Evolutionary conservation across 2,113 vertebrate genomes (phyloP).

Genomic region (Xyliphius kryptos): DNA sequence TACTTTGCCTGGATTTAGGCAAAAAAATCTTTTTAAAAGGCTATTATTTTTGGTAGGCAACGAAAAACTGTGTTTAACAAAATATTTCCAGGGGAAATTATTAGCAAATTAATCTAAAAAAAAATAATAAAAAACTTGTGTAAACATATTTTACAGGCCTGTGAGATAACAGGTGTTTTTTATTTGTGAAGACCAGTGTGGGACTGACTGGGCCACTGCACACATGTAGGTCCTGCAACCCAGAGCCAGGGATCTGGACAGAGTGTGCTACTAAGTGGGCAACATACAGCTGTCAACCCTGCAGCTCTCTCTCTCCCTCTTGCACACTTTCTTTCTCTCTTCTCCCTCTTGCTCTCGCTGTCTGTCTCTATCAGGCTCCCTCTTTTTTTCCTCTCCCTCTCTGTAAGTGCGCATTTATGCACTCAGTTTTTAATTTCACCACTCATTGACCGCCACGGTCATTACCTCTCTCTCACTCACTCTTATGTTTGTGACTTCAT

Average conservation of each 20-base stretch:
- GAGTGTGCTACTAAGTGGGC: slow-evolving; percentile 1
- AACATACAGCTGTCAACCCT: slow-evolving; percentile 12
- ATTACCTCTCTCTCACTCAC: slow-evolving; percentile 6
- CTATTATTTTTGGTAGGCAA: no score
- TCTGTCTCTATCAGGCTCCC: no score
- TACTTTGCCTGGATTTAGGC: no score
- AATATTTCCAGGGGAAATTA: background rate
- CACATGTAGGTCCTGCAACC: slow-evolving; percentile 24
- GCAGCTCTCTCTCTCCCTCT: background rate
- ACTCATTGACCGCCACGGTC: slow-evolving; percentile 27
- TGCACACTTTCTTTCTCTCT: no score
- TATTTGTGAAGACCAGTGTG: slow-evolving; percentile 33
- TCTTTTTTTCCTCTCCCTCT: background rate
- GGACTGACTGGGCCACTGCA: slow-evolving; percentile 24
- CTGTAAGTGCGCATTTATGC: background rate
- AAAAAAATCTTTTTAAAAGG: no score
- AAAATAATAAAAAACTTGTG: background rate
- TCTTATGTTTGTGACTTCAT: background rate
- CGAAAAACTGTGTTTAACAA: background rate
- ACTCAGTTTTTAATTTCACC: slow-evolving; percentile 29
- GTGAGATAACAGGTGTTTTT: background rate
- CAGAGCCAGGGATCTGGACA: slow-evolving; percentile 24
- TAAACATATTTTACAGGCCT: slow-evolving; percentile 1
- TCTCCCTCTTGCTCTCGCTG: no score
- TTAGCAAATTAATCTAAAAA: background rate